Conservation (phyloP, 1,140 invertebrate species). For the Drosophila busckii region DNA sequence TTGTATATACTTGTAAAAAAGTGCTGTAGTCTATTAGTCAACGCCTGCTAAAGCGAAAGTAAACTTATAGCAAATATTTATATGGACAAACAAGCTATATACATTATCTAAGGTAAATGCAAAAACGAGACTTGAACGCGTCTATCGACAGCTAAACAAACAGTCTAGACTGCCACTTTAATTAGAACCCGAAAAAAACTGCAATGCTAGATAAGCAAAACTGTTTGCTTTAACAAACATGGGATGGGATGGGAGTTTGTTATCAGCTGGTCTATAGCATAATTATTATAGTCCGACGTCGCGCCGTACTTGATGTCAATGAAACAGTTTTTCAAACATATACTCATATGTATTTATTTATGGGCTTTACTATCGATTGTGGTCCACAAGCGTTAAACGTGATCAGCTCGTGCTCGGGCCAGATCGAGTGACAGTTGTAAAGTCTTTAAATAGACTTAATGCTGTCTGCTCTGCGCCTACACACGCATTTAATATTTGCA, state of each 20-base stretch:
- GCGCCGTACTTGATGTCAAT: slow-evolving; percentile 31
- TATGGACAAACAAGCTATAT: too few species aligned
- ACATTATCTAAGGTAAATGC: slow-evolving; percentile 19
- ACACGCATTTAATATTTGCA: slow-evolving; percentile 58
- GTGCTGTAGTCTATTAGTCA: too few species aligned
- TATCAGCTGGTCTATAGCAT: slow-evolving; percentile 36
- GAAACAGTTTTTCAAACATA: slow-evolving; percentile 30
- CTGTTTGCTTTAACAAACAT: slow-evolving; percentile 46
- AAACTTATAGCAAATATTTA: too few species aligned
- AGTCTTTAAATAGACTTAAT: slow-evolving; percentile 48
- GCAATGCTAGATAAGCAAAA: slow-evolving; percentile 5
- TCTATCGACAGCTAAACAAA: slow-evolving; percentile 29
- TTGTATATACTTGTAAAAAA: slow-evolving; percentile 3
- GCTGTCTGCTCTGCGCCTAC: slow-evolving; percentile 9
- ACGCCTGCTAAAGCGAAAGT: too few species aligned
- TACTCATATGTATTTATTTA: slow-evolving; percentile 5
- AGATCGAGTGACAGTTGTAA: slow-evolving; percentile 22
- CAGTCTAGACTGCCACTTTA: slow-evolving; percentile 29
- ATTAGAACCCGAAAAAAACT: slow-evolving; percentile 14
- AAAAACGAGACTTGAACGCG: slow-evolving; percentile 20
- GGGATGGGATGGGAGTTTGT: slow-evolving; percentile 28
- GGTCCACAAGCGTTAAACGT: slow-evolving; percentile 60
- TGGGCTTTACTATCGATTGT: slow-evolving; percentile 24
- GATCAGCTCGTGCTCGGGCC: slow-evolving; percentile 55
- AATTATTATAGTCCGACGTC: slow-evolving; percentile 28